Percentiles rank a stretch among this genome's conserved stretches.
phyloP scores from a whole-genome alignment of 2,888 invertebrate genomes.

The Polyommatus icarus region DNA sequence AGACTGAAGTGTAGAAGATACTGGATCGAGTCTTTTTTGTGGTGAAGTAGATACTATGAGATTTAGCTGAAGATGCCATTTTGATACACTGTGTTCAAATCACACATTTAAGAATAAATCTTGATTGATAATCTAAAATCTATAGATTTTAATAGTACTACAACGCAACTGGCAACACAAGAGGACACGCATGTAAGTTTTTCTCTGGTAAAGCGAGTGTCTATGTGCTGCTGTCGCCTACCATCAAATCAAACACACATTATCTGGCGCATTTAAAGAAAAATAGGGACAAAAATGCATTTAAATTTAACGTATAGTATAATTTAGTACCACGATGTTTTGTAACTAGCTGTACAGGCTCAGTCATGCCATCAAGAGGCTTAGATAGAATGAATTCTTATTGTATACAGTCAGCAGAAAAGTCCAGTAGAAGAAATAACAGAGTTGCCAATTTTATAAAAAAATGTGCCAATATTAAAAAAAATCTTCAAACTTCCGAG shows the following conservation, averaged over 20 bases:
- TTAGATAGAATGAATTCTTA: constrained; percentile 48
- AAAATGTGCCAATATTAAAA: background rate
- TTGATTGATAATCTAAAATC: background rate
- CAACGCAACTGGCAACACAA: background rate
- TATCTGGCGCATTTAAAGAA: background rate
- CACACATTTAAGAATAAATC: background rate
- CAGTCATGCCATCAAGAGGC: constrained; percentile 44
- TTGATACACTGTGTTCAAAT: constrained; percentile 2
- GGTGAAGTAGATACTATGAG: background rate
- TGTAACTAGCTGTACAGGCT: constrained; percentile 32
- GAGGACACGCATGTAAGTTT: background rate
- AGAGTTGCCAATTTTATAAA: no score
- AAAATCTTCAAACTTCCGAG: no score
- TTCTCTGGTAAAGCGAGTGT: no score
- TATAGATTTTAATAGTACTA: background rate
- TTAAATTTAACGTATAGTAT: constrained; percentile 1
- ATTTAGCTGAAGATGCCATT: background rate
- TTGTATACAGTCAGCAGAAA: background rate
- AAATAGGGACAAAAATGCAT: background rate
- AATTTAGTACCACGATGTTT: constrained; percentile 13
- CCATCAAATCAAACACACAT: background rate
- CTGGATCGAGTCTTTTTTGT: constrained; percentile 57
- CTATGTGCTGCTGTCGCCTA: no score
- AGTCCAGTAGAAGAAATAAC: background rate
- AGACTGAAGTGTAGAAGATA: constrained; percentile 76